Evolutionary conservation across 2,888 invertebrate genomes (phyloP).

Genomic region (Cantharis nigra): DNA sequence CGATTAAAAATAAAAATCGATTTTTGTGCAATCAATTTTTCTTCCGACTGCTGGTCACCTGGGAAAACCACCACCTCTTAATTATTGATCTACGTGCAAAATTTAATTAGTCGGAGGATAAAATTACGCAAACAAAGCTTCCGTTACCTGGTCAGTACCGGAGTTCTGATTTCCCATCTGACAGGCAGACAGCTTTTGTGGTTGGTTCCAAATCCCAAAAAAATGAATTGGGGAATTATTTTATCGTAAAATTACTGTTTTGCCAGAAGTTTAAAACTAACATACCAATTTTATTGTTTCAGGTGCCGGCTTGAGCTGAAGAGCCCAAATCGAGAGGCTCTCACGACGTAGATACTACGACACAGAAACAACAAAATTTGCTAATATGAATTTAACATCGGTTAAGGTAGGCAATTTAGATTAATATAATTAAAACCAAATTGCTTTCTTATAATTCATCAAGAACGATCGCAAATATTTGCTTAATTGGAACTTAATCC

Average conservation of each 20-base stretch:
- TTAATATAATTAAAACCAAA: neutral
- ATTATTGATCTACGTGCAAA: neutral
- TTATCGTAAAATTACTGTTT: neutral
- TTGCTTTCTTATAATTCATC: too few relatives aligned
- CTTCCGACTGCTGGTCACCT: neutral
- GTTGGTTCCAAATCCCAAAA: neutral
- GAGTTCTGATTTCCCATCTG: neutral
- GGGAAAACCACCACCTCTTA: neutral
- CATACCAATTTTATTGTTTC: conserved; percentile 8
- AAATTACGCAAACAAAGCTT: neutral
- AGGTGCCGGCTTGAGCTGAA: conserved; percentile 6
- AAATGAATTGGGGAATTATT: neutral
- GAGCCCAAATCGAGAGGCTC: conserved; percentile 5
- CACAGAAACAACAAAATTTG: conserved; percentile 21
- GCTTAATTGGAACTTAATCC: neutral
- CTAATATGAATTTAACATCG: conserved; percentile 31
- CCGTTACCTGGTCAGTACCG: neutral
- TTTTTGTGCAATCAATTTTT: neutral
- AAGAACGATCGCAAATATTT: neutral
- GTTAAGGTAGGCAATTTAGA: conserved; percentile 33
- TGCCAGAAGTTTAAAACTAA: neutral
- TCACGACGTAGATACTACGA: conserved; percentile 7
- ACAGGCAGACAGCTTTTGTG: neutral
- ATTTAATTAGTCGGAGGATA: neutral
- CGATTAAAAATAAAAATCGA: neutral